Percentiles rank a stretch among this genome's conserved stretches.
These are phyloP conservation scores for Popillia japonica DNA, from an alignment of 1,140 invertebrate species.

Conservation along the genomic window DNA sequence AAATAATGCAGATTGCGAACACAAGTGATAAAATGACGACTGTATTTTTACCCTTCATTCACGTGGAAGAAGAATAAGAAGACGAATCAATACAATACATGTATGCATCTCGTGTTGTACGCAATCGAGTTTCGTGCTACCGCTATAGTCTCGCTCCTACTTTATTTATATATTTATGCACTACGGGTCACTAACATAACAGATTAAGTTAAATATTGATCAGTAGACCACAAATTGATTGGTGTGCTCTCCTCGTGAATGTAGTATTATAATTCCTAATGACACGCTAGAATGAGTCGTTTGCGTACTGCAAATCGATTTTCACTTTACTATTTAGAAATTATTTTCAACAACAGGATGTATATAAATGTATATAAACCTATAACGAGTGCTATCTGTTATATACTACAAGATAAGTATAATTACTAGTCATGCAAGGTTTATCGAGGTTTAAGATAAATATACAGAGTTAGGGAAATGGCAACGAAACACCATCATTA, in stretches of 20 bases:
- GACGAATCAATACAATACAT: neutral
- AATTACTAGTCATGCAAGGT: too few relatives aligned
- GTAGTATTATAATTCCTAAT: neutral
- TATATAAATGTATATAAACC: too few relatives aligned
- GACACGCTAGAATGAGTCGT: neutral
- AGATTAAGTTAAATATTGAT: conserved; percentile 12
- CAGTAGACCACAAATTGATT: neutral
- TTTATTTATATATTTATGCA: conserved; percentile 12
- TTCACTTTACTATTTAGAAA: neutral
- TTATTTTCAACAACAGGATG: neutral
- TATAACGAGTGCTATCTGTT: too few relatives aligned
- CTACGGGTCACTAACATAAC: conserved; percentile 17
- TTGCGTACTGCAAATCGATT: conserved; percentile 5
- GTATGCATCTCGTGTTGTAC: neutral
- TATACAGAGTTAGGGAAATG: too few relatives aligned
- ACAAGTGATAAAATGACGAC: too few relatives aligned
- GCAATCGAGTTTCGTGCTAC: neutral
- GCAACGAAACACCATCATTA: too few relatives aligned
- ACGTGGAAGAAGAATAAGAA: neutral
- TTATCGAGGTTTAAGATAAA: too few relatives aligned
- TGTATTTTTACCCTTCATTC: too few relatives aligned
- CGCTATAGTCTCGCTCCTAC: neutral
- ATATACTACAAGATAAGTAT: too few relatives aligned
- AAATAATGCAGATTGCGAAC: too few relatives aligned
- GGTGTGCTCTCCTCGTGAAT: neutral